Evolutionary conservation across 1,140 invertebrate genomes (phyloP).

Genomic region (Drosophila murphyi): DNA sequence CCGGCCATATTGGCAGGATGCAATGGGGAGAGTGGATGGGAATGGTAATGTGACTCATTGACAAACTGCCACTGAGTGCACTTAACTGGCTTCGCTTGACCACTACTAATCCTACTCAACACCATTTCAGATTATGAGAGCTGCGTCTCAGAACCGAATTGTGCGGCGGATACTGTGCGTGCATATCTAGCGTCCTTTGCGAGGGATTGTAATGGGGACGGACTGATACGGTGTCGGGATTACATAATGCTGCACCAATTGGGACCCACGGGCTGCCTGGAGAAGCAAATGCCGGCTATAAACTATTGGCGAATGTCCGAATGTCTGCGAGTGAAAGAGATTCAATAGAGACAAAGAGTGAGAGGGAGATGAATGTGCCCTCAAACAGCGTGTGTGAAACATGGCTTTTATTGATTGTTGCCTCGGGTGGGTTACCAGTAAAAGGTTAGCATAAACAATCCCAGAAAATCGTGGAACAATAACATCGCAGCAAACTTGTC

Average conservation of each 20-base stretch:
- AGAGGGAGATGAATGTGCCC: not conserved
- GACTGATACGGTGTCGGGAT: slow-evolving; percentile 66
- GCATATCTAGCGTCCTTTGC: slow-evolving; percentile 53
- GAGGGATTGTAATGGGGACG: slow-evolving; percentile 67
- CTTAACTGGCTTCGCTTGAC: not conserved
- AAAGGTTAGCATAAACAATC: slow-evolving; percentile 58
- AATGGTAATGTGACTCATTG: slow-evolving; percentile 34
- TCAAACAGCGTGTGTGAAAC: slow-evolving; percentile 17
- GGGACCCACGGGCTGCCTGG: slow-evolving; percentile 62
- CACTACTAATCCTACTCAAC: slow-evolving; percentile 12
- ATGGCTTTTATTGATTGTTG: slow-evolving; percentile 45
- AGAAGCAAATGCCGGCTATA: not conserved
- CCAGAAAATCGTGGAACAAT: slow-evolving; percentile 64
- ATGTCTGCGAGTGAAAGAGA: slow-evolving; percentile 35
- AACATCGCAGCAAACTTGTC: slow-evolving; percentile 56
- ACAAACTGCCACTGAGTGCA: slow-evolving; percentile 11
- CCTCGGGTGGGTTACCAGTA: slow-evolving; percentile 47
- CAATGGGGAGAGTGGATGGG: slow-evolving; percentile 3
- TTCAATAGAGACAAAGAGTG: slow-evolving; percentile 29
- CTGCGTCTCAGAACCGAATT: slow-evolving; percentile 46
- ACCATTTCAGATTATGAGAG: slow-evolving; percentile 49
- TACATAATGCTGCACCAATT: slow-evolving; percentile 62
- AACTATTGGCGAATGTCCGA: slow-evolving; percentile 25
- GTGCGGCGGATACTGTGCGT: slow-evolving; percentile 49
- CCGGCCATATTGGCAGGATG: slow-evolving; percentile 68